Percentiles rank a stretch among this genome's conserved stretches.
Conservation (phyloP, 1,140 invertebrate genomes). For the Cheumatopsyche charites region DNA sequence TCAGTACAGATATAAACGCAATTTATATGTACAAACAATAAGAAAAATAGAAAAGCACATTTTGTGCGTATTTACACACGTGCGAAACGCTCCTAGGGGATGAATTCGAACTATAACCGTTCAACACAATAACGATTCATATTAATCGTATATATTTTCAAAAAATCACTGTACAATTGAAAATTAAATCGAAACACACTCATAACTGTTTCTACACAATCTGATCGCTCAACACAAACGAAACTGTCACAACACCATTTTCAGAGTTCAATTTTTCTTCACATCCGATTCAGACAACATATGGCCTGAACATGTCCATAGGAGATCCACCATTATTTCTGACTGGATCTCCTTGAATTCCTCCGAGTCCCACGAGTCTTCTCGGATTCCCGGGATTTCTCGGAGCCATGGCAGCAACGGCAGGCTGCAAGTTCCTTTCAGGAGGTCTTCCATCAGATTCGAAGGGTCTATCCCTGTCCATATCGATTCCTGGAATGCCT, state of each 20-base stretch:
- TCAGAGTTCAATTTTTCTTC: not conserved
- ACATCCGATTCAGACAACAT: conserved; percentile 59
- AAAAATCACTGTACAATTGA: too few relatives aligned
- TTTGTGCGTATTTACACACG: too few relatives aligned
- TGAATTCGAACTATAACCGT: too few relatives aligned
- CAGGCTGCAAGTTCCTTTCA: conserved; percentile 47
- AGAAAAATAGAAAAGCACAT: too few relatives aligned
- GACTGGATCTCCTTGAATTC: conserved; percentile 56
- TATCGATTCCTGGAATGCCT: not conserved
- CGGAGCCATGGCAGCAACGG: conserved; percentile 59
- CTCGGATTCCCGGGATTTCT: conserved; percentile 52
- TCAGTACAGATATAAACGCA: too few relatives aligned
- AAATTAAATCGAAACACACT: too few relatives aligned
- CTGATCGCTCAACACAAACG: too few relatives aligned
- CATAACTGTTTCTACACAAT: too few relatives aligned
- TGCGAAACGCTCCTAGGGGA: too few relatives aligned
- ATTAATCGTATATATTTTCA: too few relatives aligned
- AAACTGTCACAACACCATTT: not conserved
- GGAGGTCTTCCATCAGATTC: conserved; percentile 27
- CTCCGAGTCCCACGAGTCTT: conserved; percentile 53
- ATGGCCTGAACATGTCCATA: conserved; percentile 62
- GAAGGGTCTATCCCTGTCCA: conserved; percentile 33
- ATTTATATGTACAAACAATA: too few relatives aligned
- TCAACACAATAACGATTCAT: too few relatives aligned
- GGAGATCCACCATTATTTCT: conserved; percentile 47